Conservation (phyloP, 2,797 vertebrate species). For the Anableps anableps region DNA sequence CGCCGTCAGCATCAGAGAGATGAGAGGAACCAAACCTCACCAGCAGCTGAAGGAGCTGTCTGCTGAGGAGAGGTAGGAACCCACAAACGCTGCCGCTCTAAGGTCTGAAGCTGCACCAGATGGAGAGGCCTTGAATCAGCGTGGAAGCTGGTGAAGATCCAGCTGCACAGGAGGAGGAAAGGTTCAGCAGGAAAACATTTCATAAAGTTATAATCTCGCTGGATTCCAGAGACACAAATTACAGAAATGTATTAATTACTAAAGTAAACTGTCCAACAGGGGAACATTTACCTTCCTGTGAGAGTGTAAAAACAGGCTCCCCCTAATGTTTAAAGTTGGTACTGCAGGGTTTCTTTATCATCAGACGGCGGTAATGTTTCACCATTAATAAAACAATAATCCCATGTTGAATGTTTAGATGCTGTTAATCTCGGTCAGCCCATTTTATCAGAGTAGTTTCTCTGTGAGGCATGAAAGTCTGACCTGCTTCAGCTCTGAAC, state of each 20-base stretch:
- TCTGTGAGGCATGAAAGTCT: background rate
- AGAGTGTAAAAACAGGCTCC: background rate
- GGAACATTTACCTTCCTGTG: background rate
- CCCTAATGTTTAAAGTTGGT: background rate
- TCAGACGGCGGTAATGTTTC: background rate
- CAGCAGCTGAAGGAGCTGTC: slow-evolving; percentile 91
- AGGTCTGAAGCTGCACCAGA: slow-evolving; percentile 19
- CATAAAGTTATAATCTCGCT: background rate
- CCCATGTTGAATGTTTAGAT: no score
- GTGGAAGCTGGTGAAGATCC: background rate
- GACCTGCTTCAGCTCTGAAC: background rate
- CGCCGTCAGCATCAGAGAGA: slow-evolving; percentile 91
- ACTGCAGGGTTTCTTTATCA: background rate
- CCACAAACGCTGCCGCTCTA: slow-evolving; percentile 9
- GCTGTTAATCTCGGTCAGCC: no score
- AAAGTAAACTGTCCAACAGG: background rate
- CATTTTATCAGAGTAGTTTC: no score
- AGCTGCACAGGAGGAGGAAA: background rate
- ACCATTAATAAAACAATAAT: no score
- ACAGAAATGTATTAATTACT: background rate
- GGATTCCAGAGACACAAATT: background rate
- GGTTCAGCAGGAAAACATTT: background rate
- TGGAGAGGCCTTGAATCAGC: background rate
- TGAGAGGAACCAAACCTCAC: slow-evolving; percentile 94
- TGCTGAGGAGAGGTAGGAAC: slow-evolving; percentile 89